These are phyloP conservation scores for Talpa occidentalis DNA, from an alignment of 2,113 vertebrate genomes.

Conservation along the genomic window DNA sequence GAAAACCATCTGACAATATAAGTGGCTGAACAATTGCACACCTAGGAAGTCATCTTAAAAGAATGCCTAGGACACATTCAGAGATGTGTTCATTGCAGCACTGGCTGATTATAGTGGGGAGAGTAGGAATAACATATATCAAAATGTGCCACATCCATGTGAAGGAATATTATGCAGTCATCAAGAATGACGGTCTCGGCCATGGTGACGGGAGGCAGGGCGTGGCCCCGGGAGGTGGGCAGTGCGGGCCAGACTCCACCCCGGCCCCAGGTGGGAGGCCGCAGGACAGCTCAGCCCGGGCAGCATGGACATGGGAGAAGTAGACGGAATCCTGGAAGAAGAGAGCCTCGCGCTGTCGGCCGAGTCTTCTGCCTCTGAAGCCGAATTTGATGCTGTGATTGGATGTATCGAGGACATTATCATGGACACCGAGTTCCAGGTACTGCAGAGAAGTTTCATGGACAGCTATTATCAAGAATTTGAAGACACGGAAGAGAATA, in stretches of 20 bases:
- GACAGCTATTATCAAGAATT: slow-evolving; percentile 94
- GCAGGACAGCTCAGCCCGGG: accelerated
- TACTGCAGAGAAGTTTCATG: slow-evolving; percentile 91
- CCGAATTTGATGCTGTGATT: slow-evolving; percentile 90
- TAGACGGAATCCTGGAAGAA: slow-evolving; percentile 83
- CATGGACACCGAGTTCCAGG: slow-evolving; percentile 91
- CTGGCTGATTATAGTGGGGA: background rate
- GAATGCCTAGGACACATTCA: background rate
- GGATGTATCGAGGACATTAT: slow-evolving; percentile 92
- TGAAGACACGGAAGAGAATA: slow-evolving; percentile 94
- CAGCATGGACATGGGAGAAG: background rate
- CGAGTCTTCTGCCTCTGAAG: slow-evolving; percentile 88
- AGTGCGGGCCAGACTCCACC: accelerated
- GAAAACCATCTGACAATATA: background rate
- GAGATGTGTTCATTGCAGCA: background rate
- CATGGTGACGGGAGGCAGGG: background rate
- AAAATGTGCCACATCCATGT: background rate
- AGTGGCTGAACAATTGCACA: background rate
- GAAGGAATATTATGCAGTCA: background rate
- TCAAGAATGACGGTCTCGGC: background rate
- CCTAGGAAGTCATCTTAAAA: background rate
- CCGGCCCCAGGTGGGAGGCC: accelerated
- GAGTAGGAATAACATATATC: background rate
- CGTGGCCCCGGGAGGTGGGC: background rate
- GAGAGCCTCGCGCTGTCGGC: slow-evolving; percentile 87